Evolutionary conservation across 1,140 invertebrate species (phyloP), one percentile per base, ranked within the genome.

Genomic region (Rhagoletis pomonella): DNA sequence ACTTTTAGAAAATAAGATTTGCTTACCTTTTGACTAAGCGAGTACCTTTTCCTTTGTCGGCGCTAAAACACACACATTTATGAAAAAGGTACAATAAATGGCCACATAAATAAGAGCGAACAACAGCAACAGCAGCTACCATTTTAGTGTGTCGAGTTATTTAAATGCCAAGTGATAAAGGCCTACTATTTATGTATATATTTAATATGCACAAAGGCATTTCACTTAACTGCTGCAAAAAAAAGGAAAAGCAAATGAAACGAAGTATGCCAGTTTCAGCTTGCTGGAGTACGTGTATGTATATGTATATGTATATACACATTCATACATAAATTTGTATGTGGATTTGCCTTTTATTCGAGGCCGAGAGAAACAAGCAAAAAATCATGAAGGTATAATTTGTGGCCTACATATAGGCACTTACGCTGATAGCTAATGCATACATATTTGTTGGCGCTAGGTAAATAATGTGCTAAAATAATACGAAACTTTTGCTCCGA

Each of bases 21-120:
- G 5, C 50, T 7, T 55, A 55, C 50, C 50, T 7, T 3, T 55
- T 7, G 10, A 55, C 5, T 10, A 55, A 10, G 50, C 50, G 50
- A 0, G 3, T 55, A 64, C 62, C 17, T n/a, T 64, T 19, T n/a
- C 17, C 62, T 64, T 29, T 64, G 62, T 64, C 17, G 17, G 17
- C 62, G 6, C 6, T 17, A n/a, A 64, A 64, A 64, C 17, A n/a
- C 62, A n/a, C 62, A 2, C 1, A 2, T n/a, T n/a, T 64, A 64
- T 64, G 62, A 64, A 64, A 67, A 67, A 67, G 65, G 65, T 67
- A 42, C 39, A 39, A 67, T 42, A 67, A 67, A 67, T 42, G 29
- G 5, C 1, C 9, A 42, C 29, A 42, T 67, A 42, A 67, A 67
- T 67, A 67, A 42, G 50, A 10, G 50, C 50, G 10, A 55, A 55